Conservation (phyloP, 2,888 invertebrate genomes). For the Lypha dubia region DNA sequence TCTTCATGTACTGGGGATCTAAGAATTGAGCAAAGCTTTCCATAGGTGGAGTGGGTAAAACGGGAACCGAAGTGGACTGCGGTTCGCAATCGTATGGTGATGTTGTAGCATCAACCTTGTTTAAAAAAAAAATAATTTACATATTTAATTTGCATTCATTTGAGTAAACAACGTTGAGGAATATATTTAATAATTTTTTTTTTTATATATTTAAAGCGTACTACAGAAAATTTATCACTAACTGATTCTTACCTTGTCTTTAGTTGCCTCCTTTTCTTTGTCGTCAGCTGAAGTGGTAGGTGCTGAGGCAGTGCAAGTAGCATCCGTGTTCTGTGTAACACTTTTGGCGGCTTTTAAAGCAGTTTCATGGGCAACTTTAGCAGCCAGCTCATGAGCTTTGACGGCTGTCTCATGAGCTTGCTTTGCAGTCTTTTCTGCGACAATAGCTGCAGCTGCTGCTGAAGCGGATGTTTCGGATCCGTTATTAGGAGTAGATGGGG, state of each 20-base stretch:
- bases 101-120: slow-evolving; percentile 36
- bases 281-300: slow-evolving; percentile 7
- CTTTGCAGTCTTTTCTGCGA: slow-evolving; percentile 44
- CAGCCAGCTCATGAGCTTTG: slow-evolving; percentile 64
- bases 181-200: too few relatives aligned
- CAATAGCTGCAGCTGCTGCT: slow-evolving; percentile 40
- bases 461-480: slow-evolving; percentile 36
- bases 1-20: slow-evolving; percentile 80
- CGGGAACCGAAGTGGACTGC: slow-evolving; percentile 67
- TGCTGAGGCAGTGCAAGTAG: slow-evolving; percentile 66
- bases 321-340: slow-evolving; percentile 20
- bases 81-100: slow-evolving; percentile 26
- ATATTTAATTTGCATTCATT: too few relatives aligned
- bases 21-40: slow-evolving; percentile 78
- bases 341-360: slow-evolving; percentile 45
- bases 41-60: slow-evolving; percentile 63
- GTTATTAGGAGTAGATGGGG: slow-evolving; percentile 39
- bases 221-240: too few relatives aligned
- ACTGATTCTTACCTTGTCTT: slow-evolving; percentile 42
- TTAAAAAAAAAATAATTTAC: background rate
- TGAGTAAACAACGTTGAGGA: too few relatives aligned
- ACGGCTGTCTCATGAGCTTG: slow-evolving; percentile 28
- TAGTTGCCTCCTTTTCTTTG: slow-evolving; percentile 24
- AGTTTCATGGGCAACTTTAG: slow-evolving; percentile 62
- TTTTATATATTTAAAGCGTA: too few relatives aligned